phyloP scores from a whole-genome alignment of 2,888 invertebrate genomes.

The Oxytorus armatus region DNA sequence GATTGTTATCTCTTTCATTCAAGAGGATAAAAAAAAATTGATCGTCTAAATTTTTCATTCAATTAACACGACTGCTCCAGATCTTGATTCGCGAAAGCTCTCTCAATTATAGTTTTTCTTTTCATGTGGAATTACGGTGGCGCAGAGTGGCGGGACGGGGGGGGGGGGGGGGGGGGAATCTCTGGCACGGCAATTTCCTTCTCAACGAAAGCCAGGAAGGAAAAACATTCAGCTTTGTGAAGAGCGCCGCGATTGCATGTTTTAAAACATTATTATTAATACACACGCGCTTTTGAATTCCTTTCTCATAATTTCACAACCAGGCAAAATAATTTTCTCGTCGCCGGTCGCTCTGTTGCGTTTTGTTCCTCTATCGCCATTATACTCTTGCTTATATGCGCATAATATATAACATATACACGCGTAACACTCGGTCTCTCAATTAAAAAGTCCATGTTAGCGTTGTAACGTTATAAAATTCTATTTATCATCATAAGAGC shows the following conservation, averaged over 20 bases:
- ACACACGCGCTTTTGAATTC: constrained; percentile 29
- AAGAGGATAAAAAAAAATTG: background rate
- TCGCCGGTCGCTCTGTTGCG: constrained; percentile 7
- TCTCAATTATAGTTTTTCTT: constrained; percentile 22
- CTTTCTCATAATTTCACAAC: constrained; percentile 51
- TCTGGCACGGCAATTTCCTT: constrained; percentile 35
- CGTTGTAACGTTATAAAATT: background rate
- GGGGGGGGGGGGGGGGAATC: too few relatives aligned
- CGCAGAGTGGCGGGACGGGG: too few relatives aligned
- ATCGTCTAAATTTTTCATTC: background rate
- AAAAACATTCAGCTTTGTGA: constrained; percentile 22
- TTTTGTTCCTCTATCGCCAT: constrained; percentile 38
- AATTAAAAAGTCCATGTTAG: background rate
- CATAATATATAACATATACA: background rate
- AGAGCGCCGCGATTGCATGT: constrained; percentile 46
- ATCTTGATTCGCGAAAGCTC: background rate
- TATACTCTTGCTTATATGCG: background rate
- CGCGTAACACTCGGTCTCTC: constrained; percentile 6
- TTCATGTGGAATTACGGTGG: constrained; percentile 1
- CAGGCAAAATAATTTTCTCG: constrained; percentile 42
- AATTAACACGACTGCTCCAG: background rate
- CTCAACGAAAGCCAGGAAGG: constrained; percentile 35
- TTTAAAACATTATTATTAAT: constrained; percentile 46
- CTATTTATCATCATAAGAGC: too few relatives aligned
- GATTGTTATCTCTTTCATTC: background rate